A percentile compares a stretch with the other conserved stretches of the same genome.
These are phyloP conservation scores for Polymixis flavicincta DNA, from an alignment of 2,888 invertebrate species.

Conservation along the genomic window DNA sequence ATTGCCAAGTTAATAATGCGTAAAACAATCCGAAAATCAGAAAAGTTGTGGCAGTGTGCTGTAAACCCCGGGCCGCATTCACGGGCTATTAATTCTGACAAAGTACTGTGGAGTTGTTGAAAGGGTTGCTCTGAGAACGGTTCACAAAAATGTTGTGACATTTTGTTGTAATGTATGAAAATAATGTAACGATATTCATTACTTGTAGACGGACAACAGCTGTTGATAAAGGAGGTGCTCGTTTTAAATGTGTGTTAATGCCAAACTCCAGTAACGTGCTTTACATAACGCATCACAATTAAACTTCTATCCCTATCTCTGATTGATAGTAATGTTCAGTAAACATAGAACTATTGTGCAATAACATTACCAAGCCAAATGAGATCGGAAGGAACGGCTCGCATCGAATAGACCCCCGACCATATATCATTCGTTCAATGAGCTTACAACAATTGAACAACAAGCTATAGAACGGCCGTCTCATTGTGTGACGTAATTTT, in stretches of 20 bases:
- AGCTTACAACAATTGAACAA: slow-evolving; percentile 88
- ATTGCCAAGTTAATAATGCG: slow-evolving; percentile 89
- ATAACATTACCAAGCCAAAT: slow-evolving; percentile 79
- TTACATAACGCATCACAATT: slow-evolving; percentile 65
- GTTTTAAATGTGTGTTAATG: slow-evolving; percentile 31
- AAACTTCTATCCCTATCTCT: slow-evolving; percentile 56
- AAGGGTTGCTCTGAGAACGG: slow-evolving; percentile 86
- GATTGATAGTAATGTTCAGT: slow-evolving; percentile 78
- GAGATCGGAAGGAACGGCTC: slow-evolving; percentile 84
- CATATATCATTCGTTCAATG: slow-evolving; percentile 89
- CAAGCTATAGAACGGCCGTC: slow-evolving; percentile 83
- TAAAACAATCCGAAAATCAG: slow-evolving; percentile 89
- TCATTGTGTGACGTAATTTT: slow-evolving; percentile 89
- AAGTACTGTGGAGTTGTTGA: slow-evolving; percentile 82
- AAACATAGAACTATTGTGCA: slow-evolving; percentile 81
- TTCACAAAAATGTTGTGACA: slow-evolving; percentile 86
- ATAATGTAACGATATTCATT: slow-evolving; percentile 57
- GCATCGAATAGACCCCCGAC: slow-evolving; percentile 73
- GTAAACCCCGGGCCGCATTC: slow-evolving; percentile 79
- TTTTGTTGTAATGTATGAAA: slow-evolving; percentile 66
- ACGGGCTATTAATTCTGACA: slow-evolving; percentile 89
- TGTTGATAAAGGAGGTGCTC: slow-evolving; percentile 8
- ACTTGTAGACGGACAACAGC: slow-evolving; percentile 35
- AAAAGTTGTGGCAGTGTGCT: slow-evolving; percentile 80
- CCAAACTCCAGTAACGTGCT: slow-evolving; percentile 45